phyloP scores from a whole-genome alignment of 2,113 vertebrate species.

The Myxocyprinus asiaticus region DNA sequence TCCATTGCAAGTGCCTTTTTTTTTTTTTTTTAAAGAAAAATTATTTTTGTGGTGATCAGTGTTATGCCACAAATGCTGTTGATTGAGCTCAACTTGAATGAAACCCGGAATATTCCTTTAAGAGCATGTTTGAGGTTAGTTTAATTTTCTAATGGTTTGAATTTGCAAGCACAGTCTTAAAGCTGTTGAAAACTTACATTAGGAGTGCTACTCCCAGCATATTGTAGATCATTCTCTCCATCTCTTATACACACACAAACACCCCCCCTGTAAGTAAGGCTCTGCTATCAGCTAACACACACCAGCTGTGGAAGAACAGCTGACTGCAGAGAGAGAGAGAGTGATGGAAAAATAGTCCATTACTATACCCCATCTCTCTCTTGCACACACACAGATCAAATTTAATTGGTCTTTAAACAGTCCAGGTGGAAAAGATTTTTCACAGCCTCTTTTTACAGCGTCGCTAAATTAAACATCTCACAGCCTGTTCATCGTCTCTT shows the following conservation, averaged over 20 bases:
- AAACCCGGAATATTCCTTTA: no score
- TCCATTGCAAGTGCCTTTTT: no score
- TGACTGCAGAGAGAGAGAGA: slow-evolving; percentile 39
- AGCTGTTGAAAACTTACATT: not conserved
- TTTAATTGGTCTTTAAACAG: slow-evolving; percentile 33
- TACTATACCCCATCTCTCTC: no score
- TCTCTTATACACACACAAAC: not conserved
- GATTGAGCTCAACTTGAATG: no score
- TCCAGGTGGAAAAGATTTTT: slow-evolving; percentile 46
- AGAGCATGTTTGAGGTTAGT: no score
- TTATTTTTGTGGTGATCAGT: no score
- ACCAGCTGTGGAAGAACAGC: slow-evolving; percentile 50
- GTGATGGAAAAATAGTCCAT: not conserved
- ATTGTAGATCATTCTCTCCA: not conserved
- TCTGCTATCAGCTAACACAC: slow-evolving; percentile 12
- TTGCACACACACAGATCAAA: slow-evolving; percentile 10
- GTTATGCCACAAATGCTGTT: no score
- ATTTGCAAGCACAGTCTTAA: not conserved
- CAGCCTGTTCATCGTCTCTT: slow-evolving; percentile 12
- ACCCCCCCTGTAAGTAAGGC: slow-evolving; percentile 8
- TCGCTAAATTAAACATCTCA: slow-evolving; percentile 48
- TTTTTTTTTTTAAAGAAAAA: no score
- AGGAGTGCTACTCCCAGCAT: slow-evolving; percentile 8
- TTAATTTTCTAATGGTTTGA: no score
- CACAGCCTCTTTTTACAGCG: slow-evolving; percentile 35